These are phyloP conservation scores for Muntiacus reevesi DNA, from an alignment of 2,113 vertebrate species.

Conservation along the genomic window DNA sequence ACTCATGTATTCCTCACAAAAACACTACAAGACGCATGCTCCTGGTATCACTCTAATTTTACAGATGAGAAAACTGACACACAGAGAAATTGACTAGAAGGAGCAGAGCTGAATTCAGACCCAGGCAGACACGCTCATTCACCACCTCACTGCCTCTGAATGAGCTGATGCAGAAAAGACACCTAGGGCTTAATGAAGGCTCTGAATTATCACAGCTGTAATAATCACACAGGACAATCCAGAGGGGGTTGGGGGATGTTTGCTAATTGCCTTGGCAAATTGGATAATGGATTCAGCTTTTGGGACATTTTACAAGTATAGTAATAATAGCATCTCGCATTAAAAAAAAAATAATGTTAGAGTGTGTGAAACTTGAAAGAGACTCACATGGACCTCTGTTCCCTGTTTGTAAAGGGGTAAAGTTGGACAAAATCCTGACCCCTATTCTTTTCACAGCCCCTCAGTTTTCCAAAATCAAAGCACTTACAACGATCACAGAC, in stretches of 20 bases:
- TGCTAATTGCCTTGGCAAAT: not conserved
- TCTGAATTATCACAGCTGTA: not conserved
- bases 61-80: not conserved
- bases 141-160: not conserved
- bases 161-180: not conserved
- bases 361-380: not conserved
- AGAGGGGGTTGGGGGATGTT: not conserved
- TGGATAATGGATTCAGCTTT: not conserved
- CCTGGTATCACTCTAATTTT: not conserved
- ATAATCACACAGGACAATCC: not conserved
- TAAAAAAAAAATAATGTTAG: not conserved
- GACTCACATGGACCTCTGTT: not conserved
- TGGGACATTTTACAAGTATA: not conserved
- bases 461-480: not conserved
- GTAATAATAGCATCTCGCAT: not conserved
- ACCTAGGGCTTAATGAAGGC: not conserved
- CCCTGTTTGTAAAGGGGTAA: not conserved
- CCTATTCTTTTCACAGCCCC: not conserved
- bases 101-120: not conserved
- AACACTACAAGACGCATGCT: not conserved
- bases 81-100: rapidly evolving
- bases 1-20: not conserved
- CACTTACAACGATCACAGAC: not conserved
- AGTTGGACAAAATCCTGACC: not conserved
- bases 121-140: not conserved